These are phyloP conservation scores for Drosophila eugracilis DNA, from an alignment of 1,140 invertebrate genomes.

Conservation along the genomic window DNA sequence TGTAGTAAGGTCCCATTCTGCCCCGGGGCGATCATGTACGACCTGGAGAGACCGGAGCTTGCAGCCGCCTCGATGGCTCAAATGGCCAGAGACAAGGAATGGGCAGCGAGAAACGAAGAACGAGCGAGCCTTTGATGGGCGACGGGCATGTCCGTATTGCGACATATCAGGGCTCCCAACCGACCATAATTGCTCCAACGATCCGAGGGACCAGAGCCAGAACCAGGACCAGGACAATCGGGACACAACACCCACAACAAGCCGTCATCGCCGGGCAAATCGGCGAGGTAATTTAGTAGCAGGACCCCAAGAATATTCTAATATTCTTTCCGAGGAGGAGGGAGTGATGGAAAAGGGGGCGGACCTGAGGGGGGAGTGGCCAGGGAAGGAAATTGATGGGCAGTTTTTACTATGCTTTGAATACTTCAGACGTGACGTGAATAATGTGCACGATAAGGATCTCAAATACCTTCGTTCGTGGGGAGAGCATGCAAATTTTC, in stretches of 20 bases:
- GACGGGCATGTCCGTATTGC: conserved; percentile 47
- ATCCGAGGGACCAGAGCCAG: conserved; percentile 39
- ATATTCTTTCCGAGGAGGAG: conserved; percentile 32
- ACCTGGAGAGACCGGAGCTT: conserved; percentile 67
- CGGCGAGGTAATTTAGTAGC: conserved; percentile 66
- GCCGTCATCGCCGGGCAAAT: conserved; percentile 63
- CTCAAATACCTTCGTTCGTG: conserved; percentile 65
- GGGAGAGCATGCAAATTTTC: conserved; percentile 81
- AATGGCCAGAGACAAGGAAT: conserved; percentile 50
- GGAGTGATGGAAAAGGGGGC: conserved; percentile 6
- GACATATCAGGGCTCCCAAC: conserved; percentile 68
- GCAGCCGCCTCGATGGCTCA: conserved; percentile 63
- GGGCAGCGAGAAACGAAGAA: conserved; percentile 14
- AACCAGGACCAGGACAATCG: conserved; percentile 46
- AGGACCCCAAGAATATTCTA: conserved; percentile 67
- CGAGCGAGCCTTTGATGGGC: conserved; percentile 30
- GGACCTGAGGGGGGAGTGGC: conserved; percentile 8
- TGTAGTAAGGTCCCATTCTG: conserved; percentile 18
- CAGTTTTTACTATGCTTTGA: conserved; percentile 67
- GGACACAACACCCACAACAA: conserved; percentile 75
- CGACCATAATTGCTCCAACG: conserved; percentile 65
- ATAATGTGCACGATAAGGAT: conserved; percentile 82
- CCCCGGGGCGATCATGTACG: conserved; percentile 80
- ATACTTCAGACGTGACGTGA: conserved; percentile 82
- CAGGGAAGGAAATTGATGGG: conserved; percentile 66